phyloP scores from a whole-genome alignment of 2,888 invertebrate species.

The Lycocerus yunnanus region DNA sequence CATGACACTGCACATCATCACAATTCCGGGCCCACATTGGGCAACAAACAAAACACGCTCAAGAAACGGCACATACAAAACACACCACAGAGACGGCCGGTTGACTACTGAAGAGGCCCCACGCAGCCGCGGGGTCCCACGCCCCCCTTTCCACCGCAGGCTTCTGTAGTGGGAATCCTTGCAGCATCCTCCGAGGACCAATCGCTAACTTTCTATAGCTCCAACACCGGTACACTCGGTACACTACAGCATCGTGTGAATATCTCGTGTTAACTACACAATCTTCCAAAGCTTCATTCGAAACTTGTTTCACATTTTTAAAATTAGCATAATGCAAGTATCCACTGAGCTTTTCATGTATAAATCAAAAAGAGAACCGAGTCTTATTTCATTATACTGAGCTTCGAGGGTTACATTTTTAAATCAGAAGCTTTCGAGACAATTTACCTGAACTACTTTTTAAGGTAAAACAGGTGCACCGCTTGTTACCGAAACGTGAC shows the following conservation, averaged over 20 bases:
- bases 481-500: neutral
- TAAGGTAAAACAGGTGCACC: neutral
- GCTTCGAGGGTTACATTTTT: neutral
- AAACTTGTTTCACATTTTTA: neutral
- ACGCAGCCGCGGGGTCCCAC: conserved; percentile 52
- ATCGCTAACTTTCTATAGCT: conserved; percentile 37
- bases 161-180: conserved; percentile 41
- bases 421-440: neutral
- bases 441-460: neutral
- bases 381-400: neutral
- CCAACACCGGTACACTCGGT: neutral
- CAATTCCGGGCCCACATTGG: conserved; percentile 45
- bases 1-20: conserved; percentile 59
- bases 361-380: neutral
- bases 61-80: conserved; percentile 36
- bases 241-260: neutral
- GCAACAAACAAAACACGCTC: conserved; percentile 27
- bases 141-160: conserved; percentile 46
- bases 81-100: conserved; percentile 47
- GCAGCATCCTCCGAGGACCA: conserved; percentile 53
- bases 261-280: neutral
- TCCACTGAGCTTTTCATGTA: neutral
- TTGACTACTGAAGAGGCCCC: conserved; percentile 53
- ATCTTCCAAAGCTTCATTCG: neutral
- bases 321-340: neutral